Evolutionary conservation across 2,888 invertebrate species (phyloP), one percentile per base, ranked within the genome.

Genomic region (Odontomyia ornata): DNA sequence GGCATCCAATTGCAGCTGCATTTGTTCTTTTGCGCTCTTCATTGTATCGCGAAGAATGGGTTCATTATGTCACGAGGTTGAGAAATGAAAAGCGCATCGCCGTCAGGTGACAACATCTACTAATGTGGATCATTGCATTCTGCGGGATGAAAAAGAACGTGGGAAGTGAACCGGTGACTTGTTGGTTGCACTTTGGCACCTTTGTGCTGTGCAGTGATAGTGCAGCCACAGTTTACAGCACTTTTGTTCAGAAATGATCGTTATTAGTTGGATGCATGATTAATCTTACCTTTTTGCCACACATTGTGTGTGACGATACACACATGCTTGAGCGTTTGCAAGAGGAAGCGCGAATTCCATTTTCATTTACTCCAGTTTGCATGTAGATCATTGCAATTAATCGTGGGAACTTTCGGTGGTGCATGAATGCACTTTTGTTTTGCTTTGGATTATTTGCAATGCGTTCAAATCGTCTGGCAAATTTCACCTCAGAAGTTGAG

Each of bases 41-140:
- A 36, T 36, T 36, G 36, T 69, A 27, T 47, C 9, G 1, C 15
- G 23, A 13, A 71, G 47, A 57, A 76, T 72, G 64, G 47, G 78
- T 78, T 78, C 75, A 78, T 78, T 78, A 78, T 78, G 78, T 78
- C 78, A 78, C 76, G 78, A 78, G 78, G 78, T 78, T 78, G 76
- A 56, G 78, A 78, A 78, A 78, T 73, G 73, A 73, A 73, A 73
- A 73, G 73, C 30, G 30, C 73, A 57, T 57, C 60, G 57, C 18
- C 27, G 1, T n/a, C 28, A 62, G n/a, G 56, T 28, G 36, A 56
- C 13, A 72, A 73, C 57, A 73, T 30, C 57, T 13, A 18, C 52
- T 36, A 52, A 60, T 60, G 23, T 23, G 27, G 73, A 15, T 30
- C 57, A 73, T 60, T 60, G 57, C 36, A 43, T 36, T 60, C 36